phyloP scores from a whole-genome alignment of 2,113 vertebrate species.

The Ancistrus triradiatus region DNA sequence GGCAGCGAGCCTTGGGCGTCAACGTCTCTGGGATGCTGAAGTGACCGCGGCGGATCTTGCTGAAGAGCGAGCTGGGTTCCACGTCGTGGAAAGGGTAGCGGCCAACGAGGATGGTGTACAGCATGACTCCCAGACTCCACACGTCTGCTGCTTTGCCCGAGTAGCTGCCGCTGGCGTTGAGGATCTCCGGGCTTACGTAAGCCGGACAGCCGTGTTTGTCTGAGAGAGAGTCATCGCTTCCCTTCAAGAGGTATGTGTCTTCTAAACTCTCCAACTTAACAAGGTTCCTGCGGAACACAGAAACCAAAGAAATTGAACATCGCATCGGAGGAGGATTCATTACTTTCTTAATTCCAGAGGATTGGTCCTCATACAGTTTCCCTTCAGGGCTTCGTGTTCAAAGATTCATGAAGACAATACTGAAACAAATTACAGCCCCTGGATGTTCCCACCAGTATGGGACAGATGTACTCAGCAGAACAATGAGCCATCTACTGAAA shows the following conservation, averaged over 20 bases:
- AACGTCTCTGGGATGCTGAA: slow-evolving; percentile 98
- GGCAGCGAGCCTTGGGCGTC: slow-evolving; percentile 96
- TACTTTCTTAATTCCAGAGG: not conserved
- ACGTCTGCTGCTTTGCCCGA: slow-evolving; percentile 97
- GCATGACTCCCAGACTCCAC: slow-evolving; percentile 98
- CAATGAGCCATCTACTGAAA: slow-evolving; percentile 12
- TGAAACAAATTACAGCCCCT: slow-evolving; percentile 21
- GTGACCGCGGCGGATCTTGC: slow-evolving; percentile 96
- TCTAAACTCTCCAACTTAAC: slow-evolving; percentile 97
- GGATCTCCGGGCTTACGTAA: slow-evolving; percentile 97
- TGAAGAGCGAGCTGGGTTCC: slow-evolving; percentile 95
- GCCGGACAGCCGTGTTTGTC: slow-evolving; percentile 98
- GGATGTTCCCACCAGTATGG: slow-evolving; percentile 12
- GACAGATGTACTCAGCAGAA: slow-evolving; percentile 5
- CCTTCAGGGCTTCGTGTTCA: not conserved
- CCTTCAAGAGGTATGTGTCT: slow-evolving; percentile 91
- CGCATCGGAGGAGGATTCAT: not conserved
- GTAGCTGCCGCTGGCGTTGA: slow-evolving; percentile 97
- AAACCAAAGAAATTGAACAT: not conserved
- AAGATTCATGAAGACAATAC: slow-evolving; percentile 16
- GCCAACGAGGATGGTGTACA: slow-evolving; percentile 97
- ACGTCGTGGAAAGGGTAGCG: slow-evolving; percentile 98
- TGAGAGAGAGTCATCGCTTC: slow-evolving; percentile 88
- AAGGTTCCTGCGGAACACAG: slow-evolving; percentile 70
- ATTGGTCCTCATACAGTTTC: not conserved